Evolutionary conservation across 2,888 invertebrate genomes (phyloP).

Genomic region (Brachylomia viminalis): DNA sequence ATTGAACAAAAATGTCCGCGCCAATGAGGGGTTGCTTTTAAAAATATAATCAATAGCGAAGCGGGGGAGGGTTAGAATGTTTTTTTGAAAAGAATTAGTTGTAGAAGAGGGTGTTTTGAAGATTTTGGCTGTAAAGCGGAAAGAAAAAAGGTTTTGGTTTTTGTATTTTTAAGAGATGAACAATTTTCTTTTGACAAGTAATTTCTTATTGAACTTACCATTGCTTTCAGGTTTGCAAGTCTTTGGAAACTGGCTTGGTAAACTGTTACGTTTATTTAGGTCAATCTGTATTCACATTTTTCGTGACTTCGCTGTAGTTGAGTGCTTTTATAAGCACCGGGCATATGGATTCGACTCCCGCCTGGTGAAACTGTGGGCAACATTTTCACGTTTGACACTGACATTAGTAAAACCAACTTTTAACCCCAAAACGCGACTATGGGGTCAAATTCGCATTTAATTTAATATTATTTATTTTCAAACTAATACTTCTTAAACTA

Average conservation of each 20-base stretch:
- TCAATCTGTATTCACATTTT: background rate
- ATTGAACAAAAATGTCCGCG: slow-evolving; percentile 86
- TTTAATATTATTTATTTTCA: background rate
- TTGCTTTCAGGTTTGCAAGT: background rate
- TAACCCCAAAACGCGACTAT: slow-evolving; percentile 43
- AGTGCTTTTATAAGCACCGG: background rate
- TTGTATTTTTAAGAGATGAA: background rate
- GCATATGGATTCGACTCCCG: background rate
- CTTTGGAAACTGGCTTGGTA: background rate
- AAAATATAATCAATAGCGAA: slow-evolving; percentile 84
- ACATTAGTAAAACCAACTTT: slow-evolving; percentile 28
- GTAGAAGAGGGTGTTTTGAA: slow-evolving; percentile 19
- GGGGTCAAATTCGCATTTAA: background rate
- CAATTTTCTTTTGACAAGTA: background rate
- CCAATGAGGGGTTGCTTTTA: slow-evolving; percentile 81
- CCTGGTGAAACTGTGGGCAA: background rate
- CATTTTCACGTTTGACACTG: slow-evolving; percentile 21
- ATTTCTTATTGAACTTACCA: slow-evolving; percentile 5
- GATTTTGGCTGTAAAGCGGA: background rate
- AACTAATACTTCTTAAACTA: slow-evolving; percentile 21
- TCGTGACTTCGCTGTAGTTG: background rate
- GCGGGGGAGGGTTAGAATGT: slow-evolving; percentile 71
- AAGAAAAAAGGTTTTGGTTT: background rate
- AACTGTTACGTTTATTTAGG: background rate
- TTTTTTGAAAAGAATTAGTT: slow-evolving; percentile 49